phyloP scores from a whole-genome alignment of 2,113 vertebrate genomes.

The Asarcornis scutulata region DNA sequence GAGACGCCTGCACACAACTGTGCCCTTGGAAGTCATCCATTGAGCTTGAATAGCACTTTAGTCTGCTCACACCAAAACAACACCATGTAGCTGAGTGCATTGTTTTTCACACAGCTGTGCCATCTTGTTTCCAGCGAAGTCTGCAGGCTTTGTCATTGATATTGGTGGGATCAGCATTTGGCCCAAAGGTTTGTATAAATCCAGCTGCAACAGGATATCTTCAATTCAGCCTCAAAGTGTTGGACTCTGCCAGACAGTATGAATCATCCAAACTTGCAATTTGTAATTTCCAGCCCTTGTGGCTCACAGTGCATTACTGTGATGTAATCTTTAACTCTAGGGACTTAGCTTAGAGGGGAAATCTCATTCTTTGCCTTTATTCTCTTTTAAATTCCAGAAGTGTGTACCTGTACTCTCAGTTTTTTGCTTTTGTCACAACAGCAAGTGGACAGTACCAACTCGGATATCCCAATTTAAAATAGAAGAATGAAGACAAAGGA shows the following conservation, averaged over 20 bases:
- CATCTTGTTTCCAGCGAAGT: neutral
- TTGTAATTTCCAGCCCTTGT: neutral
- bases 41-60: neutral
- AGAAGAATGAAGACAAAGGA: neutral
- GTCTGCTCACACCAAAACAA: neutral
- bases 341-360: neutral
- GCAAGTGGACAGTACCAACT: neutral
- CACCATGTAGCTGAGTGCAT: fast-evolving
- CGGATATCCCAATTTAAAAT: neutral
- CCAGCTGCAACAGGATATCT: neutral
- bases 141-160: neutral
- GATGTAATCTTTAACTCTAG: neutral
- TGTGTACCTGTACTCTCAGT: neutral
- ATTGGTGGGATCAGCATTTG: neutral
- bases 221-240: neutral
- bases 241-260: neutral
- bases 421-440: neutral
- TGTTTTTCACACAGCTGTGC: neutral
- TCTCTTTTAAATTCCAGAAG: neutral
- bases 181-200: neutral
- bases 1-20: neutral
- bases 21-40: neutral
- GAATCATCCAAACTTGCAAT: neutral
- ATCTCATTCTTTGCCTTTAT: neutral
- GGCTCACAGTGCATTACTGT: neutral